Percentiles rank a stretch among this genome's conserved stretches.
Conservation (phyloP, 2,113 vertebrate species). For the Perca flavescens region DNA sequence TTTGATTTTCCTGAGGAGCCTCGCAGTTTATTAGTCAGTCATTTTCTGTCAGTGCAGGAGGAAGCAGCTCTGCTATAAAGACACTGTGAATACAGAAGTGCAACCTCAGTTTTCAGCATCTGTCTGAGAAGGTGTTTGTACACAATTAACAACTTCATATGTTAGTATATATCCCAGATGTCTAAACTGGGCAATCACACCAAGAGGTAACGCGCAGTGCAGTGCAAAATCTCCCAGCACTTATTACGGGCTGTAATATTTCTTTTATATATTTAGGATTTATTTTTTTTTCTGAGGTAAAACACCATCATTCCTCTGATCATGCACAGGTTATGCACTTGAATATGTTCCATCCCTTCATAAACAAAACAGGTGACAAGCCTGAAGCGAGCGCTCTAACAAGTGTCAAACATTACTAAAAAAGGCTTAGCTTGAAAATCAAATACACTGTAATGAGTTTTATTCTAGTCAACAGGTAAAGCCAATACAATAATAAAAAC, state of each 20-base stretch:
- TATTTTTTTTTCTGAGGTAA: not conserved
- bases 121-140: slow-evolving; percentile 31
- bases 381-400: not conserved
- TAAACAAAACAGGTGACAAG: not conserved
- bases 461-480: not conserved
- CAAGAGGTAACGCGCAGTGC: not conserved
- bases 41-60: slow-evolving; percentile 24
- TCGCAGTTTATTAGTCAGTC: slow-evolving; percentile 45
- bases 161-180: slow-evolving; percentile 6
- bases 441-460: not conserved
- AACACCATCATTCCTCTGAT: not conserved
- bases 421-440: not conserved
- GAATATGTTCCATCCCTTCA: not conserved
- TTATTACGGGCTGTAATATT: not conserved
- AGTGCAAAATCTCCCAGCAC: not conserved
- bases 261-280: not conserved
- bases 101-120: slow-evolving; percentile 17
- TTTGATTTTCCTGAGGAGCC: slow-evolving; percentile 42
- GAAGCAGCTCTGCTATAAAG: slow-evolving; percentile 12
- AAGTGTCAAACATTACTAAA: not conserved
- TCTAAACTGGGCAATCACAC: not conserved
- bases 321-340: not conserved
- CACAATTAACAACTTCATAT: slow-evolving; percentile 1
- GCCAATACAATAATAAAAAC: not conserved
- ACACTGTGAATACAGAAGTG: slow-evolving; percentile 38